These are phyloP conservation scores for Hexactinellida sp. DNA, from an alignment of 37 sponge, comb jelly and placozoan species.

Conservation along the genomic window DNA sequence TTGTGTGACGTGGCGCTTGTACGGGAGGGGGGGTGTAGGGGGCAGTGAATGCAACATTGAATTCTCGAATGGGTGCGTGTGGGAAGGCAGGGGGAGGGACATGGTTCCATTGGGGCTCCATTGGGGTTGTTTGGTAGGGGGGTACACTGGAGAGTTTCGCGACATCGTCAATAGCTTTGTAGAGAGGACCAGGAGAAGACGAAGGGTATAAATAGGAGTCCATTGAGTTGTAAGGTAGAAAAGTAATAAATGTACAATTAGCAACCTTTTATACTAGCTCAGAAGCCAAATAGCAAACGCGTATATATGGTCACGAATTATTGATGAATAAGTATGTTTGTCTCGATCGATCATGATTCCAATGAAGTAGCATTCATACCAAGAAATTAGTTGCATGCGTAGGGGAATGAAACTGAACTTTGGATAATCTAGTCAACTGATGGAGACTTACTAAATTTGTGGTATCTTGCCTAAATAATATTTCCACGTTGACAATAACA, in stretches of 20 bases:
- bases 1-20: background rate
- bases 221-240: background rate
- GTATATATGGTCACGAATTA: background rate
- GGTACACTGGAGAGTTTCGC: background rate
- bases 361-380: background rate
- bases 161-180: slow-evolving; percentile 13
- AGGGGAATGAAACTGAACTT: background rate
- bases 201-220: background rate
- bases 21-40: background rate
- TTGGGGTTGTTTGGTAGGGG: background rate
- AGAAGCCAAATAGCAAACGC: background rate
- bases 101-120: background rate
- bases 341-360: background rate
- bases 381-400: background rate
- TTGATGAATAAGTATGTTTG: background rate
- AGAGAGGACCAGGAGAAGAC: background rate
- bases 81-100: background rate
- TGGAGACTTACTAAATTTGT: too few relatives aligned
- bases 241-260: background rate
- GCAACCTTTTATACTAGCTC: background rate
- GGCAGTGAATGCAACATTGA: background rate
- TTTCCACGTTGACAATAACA: background rate
- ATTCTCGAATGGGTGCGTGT: background rate
- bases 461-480: background rate
- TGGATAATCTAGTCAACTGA: too few relatives aligned